phyloP scores from a whole-genome alignment of 2,113 vertebrate species.

The Platysternon megacephalum region DNA sequence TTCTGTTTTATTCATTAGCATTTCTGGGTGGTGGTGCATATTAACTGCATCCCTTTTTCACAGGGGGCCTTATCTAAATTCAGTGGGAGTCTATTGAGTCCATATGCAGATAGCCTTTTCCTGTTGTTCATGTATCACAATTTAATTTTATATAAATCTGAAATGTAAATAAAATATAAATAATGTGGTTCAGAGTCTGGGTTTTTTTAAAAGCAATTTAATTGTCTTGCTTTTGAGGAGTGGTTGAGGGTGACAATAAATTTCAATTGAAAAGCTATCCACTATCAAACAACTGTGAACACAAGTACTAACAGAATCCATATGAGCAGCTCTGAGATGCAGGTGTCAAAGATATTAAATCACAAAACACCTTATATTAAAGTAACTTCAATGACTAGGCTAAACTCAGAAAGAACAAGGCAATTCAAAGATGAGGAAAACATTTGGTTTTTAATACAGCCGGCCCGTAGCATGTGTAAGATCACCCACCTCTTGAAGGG shows the following conservation, averaged over 20 bases:
- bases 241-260: constrained; percentile 5
- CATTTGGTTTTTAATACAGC: constrained; percentile 32
- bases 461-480: not conserved
- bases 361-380: constrained; percentile 57
- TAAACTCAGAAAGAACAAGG: constrained; percentile 52
- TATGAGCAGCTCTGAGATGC: constrained; percentile 49
- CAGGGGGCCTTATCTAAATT: constrained; percentile 1
- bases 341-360: constrained; percentile 71
- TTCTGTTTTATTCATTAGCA: constrained; percentile 14
- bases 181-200: constrained; percentile 10
- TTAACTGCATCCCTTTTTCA: constrained; percentile 48
- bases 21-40: constrained; percentile 21
- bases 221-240: not conserved
- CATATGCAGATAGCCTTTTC: not conserved
- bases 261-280: constrained; percentile 46
- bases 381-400: constrained; percentile 62
- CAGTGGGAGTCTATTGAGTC: constrained; percentile 29
- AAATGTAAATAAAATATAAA: constrained; percentile 36
- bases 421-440: constrained; percentile 57
- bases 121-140: not conserved
- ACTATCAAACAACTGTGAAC: constrained; percentile 49
- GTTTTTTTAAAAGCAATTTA: not conserved
- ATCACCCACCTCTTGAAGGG: constrained; percentile 55
- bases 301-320: constrained; percentile 61
- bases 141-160: not conserved